Percentiles rank a stretch among this genome's conserved stretches.
Evolutionary conservation across 2,888 invertebrate species (phyloP).

Genomic region (Phengaris alcon): DNA sequence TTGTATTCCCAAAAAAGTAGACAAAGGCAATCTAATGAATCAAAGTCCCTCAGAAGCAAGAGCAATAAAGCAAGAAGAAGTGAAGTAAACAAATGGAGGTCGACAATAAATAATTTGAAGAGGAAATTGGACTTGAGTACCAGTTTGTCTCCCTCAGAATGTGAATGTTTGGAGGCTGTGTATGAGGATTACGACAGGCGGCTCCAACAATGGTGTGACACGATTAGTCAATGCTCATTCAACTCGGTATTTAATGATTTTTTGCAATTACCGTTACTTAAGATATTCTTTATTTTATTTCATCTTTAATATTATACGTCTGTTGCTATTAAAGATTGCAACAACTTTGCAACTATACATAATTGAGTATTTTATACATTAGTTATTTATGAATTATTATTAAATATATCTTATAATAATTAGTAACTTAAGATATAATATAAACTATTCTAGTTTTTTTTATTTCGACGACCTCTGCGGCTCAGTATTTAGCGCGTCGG

Average conservation of each 20-base stretch:
- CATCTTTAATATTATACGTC: too few species aligned
- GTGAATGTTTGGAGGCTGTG: constrained; percentile 67
- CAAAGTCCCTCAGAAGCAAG: constrained; percentile 44
- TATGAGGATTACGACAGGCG: constrained; percentile 71
- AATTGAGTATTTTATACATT: too few species aligned
- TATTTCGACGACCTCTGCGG: too few species aligned
- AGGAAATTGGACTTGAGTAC: constrained; percentile 59
- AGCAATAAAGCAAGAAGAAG: constrained; percentile 56
- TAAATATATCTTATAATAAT: too few species aligned
- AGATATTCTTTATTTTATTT: not conserved
- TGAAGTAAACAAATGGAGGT: constrained; percentile 56
- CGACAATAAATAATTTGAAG: constrained; percentile 59
- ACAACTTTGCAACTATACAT: too few species aligned
- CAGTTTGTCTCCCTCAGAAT: constrained; percentile 55
- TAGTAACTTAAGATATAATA: not conserved
- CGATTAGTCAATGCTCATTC: constrained; percentile 65
- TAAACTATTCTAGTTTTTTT: not conserved
- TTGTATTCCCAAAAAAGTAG: constrained; percentile 51
- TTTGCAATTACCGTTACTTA: constrained; percentile 6
- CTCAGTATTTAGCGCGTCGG: too few species aligned
- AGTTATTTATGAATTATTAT: too few species aligned
- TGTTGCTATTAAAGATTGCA: too few species aligned
- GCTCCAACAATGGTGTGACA: constrained; percentile 73
- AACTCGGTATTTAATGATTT: constrained; percentile 53
- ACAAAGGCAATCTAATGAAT: constrained; percentile 43